phyloP scores from a whole-genome alignment of 2,797 vertebrate species.

The Gymnothorax javanicus region DNA sequence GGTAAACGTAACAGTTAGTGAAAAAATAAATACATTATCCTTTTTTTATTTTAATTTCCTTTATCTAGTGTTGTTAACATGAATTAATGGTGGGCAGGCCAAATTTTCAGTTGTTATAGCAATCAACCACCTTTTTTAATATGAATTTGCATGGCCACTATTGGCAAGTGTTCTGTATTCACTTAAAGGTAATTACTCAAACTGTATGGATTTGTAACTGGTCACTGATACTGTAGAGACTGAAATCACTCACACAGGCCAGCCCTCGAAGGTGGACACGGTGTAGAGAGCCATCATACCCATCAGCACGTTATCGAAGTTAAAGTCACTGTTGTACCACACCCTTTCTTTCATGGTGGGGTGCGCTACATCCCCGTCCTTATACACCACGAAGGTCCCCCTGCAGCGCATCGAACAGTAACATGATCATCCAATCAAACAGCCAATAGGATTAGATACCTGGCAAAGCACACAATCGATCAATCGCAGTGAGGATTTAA shows the following conservation, averaged over 20 bases:
- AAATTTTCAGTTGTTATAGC: too few relatives aligned
- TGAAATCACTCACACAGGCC: conserved; percentile 86
- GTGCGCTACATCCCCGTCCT: conserved; percentile 93
- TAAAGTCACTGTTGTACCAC: conserved; percentile 96
- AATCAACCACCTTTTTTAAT: too few relatives aligned
- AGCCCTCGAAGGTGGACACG: conserved; percentile 96
- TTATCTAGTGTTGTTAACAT: too few relatives aligned
- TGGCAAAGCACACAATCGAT: neutral
- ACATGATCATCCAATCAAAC: neutral
- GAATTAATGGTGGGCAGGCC: too few relatives aligned
- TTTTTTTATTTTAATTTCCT: too few relatives aligned
- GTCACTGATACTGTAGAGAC: too few relatives aligned
- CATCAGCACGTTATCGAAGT: conserved; percentile 94
- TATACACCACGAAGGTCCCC: conserved; percentile 96
- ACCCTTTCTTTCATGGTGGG: conserved; percentile 89
- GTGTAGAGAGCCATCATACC: conserved; percentile 99
- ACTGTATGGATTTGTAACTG: too few relatives aligned
- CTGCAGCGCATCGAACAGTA: conserved; percentile 60
- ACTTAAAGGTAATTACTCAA: too few relatives aligned
- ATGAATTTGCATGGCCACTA: too few relatives aligned
- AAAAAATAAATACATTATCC: too few relatives aligned
- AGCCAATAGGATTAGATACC: neutral
- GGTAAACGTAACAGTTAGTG: too few relatives aligned
- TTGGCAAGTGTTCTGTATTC: too few relatives aligned
- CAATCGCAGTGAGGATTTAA: neutral